Conservation (phyloP, 2,888 invertebrate genomes). For the Drosophila tripunctata region DNA sequence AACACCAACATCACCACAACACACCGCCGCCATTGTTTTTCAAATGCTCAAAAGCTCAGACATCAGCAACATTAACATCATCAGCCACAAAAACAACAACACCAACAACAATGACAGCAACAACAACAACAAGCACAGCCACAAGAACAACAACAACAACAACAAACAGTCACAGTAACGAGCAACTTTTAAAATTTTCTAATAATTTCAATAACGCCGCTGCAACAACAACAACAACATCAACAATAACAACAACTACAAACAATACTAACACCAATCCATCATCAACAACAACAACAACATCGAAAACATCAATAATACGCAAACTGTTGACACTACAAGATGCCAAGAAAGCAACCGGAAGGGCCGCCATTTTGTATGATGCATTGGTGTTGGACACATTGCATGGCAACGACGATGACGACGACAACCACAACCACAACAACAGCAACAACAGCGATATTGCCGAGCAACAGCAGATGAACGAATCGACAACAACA, state of each 20-base stretch:
- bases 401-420: constrained; percentile 74
- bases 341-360: constrained; percentile 75
- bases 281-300: constrained; percentile 16
- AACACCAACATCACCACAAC: constrained; percentile 55
- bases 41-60: constrained; percentile 48
- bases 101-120: constrained; percentile 35
- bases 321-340: constrained; percentile 76
- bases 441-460: constrained; percentile 36
- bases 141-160: constrained; percentile 46
- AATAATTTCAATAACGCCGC: constrained; percentile 66
- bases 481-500: neutral
- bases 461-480: constrained; percentile 2
- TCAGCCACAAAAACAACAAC: constrained; percentile 41
- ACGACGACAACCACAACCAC: too few species aligned
- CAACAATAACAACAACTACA: constrained; percentile 35
- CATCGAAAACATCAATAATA: constrained; percentile 50
- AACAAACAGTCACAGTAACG: constrained; percentile 55
- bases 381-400: constrained; percentile 83
- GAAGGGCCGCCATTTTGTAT: constrained; percentile 81
- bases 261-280: constrained; percentile 54
- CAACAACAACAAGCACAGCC: constrained; percentile 27
- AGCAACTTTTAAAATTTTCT: constrained; percentile 75
- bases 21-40: constrained; percentile 80
- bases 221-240: constrained; percentile 48
- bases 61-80: constrained; percentile 49